Evolutionary conservation across 2,888 invertebrate genomes (phyloP), one percentile per base, ranked within the genome.

Genomic region (Osedax fenrisi): DNA sequence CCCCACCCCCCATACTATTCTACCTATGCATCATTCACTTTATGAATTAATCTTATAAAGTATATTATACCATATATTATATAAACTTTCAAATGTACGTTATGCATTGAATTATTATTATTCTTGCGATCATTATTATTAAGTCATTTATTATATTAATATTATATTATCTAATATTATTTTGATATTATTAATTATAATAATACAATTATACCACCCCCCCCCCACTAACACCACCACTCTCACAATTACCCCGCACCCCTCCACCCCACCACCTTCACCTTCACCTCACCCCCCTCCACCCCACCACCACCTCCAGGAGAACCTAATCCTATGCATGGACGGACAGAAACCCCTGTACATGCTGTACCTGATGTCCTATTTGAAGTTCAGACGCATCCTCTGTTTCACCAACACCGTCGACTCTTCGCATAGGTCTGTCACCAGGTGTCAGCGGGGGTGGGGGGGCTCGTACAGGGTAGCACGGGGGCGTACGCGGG

Each of bases 381-480:
- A 82, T 41, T 79, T 83, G 13, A 81, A 88, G 77, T 90, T 90
- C 87, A 88, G 88, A n/a, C 90, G 90, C 81, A 90, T 92, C 17
- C 86, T 97, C n/a, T 90, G 93, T 80, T 97, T 97, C 82, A 90
- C 92, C 0, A 92, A 93, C 85, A 90, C 92, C 72, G 88, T 89
- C 0, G 89, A 91, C 78, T 88, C 90, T 27, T 89, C 91, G 2
- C 91, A 92, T 83, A 88, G 91, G 84, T 83, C 75, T 69, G 78
- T 5, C 22, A 0, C 62, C 24, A n/a, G n/a, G n/a, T n/a, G n/a
- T n/a, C n/a, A n/a, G n/a, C n/a, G n/a, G n/a, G n/a, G n/a, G n/a
- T n/a, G n/a, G n/a, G n/a, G n/a, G n/a, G n/a, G n/a, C n/a, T n/a
- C n/a, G n/a, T n/a, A n/a, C n/a, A n/a, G n/a, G n/a, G n/a, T n/a